Evolutionary conservation across 2,888 invertebrate genomes (phyloP), one percentile per base, ranked within the genome.

Genomic region (Latrodectus elegans): DNA sequence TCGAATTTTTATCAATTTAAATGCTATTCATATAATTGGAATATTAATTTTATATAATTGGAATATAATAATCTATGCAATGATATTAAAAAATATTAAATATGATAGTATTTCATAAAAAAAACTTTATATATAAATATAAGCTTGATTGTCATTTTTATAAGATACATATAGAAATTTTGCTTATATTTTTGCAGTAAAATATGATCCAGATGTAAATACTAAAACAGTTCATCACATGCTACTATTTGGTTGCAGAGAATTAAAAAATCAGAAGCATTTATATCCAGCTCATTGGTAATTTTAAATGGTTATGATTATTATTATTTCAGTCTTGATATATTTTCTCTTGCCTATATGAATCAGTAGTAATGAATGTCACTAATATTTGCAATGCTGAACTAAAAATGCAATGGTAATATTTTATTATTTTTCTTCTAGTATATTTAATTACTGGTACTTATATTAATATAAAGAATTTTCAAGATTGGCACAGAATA

Each of bases 201-300:
- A 92, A 76, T 94, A 93, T 91, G 92, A 93, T 89, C 94, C 94
- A 8, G 92, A 93, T 85, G 94, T 94, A 12, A 92, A 93, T 89
- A 93, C 93, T 89, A 92, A 92, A 72, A 92, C 93, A 17, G 94
- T 94, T 11, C 94, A 94, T 91, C 94, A 94, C 91, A 94, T 94
- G 91, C 91, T 94, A n/a, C 91, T 94, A 51, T 94, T 93, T 90
- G 94, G 93, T 49, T 94, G 94, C 90, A 91, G 90, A n/a, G 91
- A 91, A 68, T 92, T 93, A 6, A 91, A 91, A n/a, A 89, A 89
- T n/a, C 79, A 74, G 53, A 78, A 83, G 60, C 81, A 86, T 51
- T 51, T 89, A 53, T 88, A 89, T 84, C 88, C 89, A 26, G 78
- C 82, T 12, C 64, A 86, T 71, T 90, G 90, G 89, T 90, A 89